Evolutionary conservation across 2,113 vertebrate species (phyloP), one percentile per base, ranked within the genome.

Genomic region (Ifrita kowaldi): DNA sequence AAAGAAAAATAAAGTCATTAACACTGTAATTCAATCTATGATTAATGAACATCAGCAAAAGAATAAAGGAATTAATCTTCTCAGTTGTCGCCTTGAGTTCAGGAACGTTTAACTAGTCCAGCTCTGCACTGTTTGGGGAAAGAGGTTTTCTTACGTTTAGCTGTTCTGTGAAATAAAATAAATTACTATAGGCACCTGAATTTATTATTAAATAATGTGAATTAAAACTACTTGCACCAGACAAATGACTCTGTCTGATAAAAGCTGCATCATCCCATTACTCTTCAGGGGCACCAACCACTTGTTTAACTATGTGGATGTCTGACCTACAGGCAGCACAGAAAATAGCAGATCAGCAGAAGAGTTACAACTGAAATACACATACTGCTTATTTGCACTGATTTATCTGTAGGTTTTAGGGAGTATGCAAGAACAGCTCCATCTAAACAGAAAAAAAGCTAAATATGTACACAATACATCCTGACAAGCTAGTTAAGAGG

Each of bases 1-100:
- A 96, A 98, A 96, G 91, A 33, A 64, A 81, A 82, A 84, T 60
- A 93, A 16, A 86, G 56, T 77, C 77, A 91, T 77, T 78, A 57
- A 57, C 7, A 27, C 16, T 46, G 32, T 13, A 84, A 90, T 68
- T 81, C 60, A 64, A 6, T 42, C 2, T 81, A 56, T 20, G 14
- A 81, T 10, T 32, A 52, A 32, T 6, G 41, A 83, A 78, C 20
- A 69, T 19, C 47, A 93, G 30, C 41, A 73, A 16, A 75, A 85
- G 12, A 79, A 90, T 12, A 70, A 47, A 79, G 62, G 18, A 84
- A 67, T 41, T 50, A 1, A 49, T 56, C 44, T 46, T 65, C n/a
- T 42, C 53, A 59, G n/a, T 53, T 2, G 1, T 24, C 32, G 39
- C 11, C 27, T 47, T 80, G 7, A 68, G 16, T 75, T 81, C 53